Conservation (phyloP, 2,888 invertebrate species). For the Dolomedes plantarius region DNA sequence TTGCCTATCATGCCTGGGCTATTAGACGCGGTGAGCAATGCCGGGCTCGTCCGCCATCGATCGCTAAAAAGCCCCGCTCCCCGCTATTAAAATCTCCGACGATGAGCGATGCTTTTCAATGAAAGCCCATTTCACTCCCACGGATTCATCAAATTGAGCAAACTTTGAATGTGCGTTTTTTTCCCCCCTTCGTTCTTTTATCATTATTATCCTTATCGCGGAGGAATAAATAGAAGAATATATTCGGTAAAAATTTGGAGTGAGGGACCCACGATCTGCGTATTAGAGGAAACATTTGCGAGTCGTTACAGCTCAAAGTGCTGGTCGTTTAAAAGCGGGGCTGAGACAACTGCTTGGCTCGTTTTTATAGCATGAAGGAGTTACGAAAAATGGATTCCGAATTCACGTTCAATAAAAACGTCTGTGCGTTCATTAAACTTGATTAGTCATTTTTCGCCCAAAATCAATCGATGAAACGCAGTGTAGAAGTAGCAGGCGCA, state of each 20-base stretch:
- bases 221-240: constrained; percentile 54
- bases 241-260: constrained; percentile 44
- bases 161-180: constrained; percentile 45
- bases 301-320: constrained; percentile 22
- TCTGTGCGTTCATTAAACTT: too few relatives aligned
- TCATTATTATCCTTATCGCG: constrained; percentile 45
- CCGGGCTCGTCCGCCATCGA: constrained; percentile 30
- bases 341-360: neutral
- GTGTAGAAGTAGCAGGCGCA: too few relatives aligned
- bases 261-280: constrained; percentile 19
- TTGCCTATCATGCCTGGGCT: constrained; percentile 48
- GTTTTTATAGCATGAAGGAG: neutral
- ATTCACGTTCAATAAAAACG: too few relatives aligned
- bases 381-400: neutral
- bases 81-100: constrained; percentile 65
- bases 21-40: constrained; percentile 37
- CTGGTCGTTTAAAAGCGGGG: neutral
- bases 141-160: constrained; percentile 66
- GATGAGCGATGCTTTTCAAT: constrained; percentile 67
- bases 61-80: constrained; percentile 52
- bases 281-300: constrained; percentile 63
- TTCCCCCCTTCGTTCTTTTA: constrained; percentile 10
- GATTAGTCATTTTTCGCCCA: too few relatives aligned
- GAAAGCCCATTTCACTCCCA: constrained; percentile 49
- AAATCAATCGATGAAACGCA: too few relatives aligned